Conservation (phyloP, 2,113 vertebrate species). For the Prunella himalayana region DNA sequence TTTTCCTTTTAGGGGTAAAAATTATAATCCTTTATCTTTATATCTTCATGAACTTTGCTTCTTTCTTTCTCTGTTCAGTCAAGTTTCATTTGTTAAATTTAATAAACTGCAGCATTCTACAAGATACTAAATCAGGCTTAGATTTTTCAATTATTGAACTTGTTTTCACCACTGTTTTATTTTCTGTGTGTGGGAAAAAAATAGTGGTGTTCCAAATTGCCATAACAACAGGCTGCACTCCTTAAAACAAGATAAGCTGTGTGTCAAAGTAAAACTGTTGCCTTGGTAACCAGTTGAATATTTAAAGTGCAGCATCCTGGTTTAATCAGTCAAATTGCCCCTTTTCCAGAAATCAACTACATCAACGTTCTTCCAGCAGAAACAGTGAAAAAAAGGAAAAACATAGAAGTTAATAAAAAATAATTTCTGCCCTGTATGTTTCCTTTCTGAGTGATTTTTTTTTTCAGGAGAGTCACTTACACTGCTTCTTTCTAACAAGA, state of each 20-base stretch:
- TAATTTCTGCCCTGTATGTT: neutral
- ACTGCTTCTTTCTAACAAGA: neutral
- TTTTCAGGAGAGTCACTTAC: neutral
- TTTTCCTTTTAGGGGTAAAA: neutral
- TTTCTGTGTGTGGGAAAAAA: neutral
- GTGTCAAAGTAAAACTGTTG: constrained; percentile 71
- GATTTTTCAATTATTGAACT: neutral
- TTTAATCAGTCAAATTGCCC: constrained; percentile 69
- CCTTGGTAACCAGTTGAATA: constrained; percentile 67
- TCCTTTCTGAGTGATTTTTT: neutral
- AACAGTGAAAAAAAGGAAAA: neutral
- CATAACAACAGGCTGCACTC: constrained; percentile 70
- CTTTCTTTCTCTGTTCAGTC: neutral
- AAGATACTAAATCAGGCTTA: neutral
- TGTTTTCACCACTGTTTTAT: neutral
- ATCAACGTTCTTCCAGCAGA: neutral
- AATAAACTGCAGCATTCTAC: neutral
- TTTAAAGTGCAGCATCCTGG: constrained; percentile 61
- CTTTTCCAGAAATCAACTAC: constrained; percentile 37
- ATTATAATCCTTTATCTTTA: neutral
- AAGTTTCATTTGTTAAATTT: neutral
- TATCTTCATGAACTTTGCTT: neutral
- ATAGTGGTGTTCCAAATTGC: constrained; percentile 55
- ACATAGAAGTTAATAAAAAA: neutral
- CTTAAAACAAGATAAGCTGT: constrained; percentile 65